These are phyloP conservation scores for Amphimallon solstitiale DNA, from an alignment of 2,888 invertebrate genomes.

Conservation along the genomic window DNA sequence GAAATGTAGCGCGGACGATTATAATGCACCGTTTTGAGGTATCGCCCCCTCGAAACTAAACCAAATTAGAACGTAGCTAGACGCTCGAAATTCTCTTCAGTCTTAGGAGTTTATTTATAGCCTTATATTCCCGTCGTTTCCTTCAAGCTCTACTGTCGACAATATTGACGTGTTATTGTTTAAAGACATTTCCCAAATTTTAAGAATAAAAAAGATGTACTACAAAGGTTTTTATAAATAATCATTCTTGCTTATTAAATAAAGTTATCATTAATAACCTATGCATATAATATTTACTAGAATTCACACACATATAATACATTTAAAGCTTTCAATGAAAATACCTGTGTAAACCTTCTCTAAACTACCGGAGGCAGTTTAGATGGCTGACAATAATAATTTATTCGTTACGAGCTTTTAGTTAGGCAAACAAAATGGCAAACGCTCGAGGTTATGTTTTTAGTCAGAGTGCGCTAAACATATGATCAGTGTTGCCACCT, in stretches of 20 bases:
- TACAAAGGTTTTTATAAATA: neutral
- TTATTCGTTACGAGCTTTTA: too few relatives aligned
- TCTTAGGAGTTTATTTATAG: slow-evolving; percentile 49
- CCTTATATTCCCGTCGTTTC: slow-evolving; percentile 37
- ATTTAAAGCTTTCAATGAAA: too few relatives aligned
- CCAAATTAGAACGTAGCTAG: slow-evolving; percentile 50
- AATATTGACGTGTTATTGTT: slow-evolving; percentile 25
- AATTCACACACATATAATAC: too few relatives aligned
- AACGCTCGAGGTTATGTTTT: too few relatives aligned
- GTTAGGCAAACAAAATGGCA: too few relatives aligned
- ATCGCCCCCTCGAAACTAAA: slow-evolving; percentile 37
- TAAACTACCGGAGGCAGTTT: too few relatives aligned
- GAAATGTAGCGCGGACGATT: slow-evolving; percentile 14
- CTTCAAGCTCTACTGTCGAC: slow-evolving; percentile 5
- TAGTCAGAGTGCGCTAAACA: too few relatives aligned
- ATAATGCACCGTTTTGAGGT: slow-evolving; percentile 28
- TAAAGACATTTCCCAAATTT: neutral
- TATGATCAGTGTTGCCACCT: too few relatives aligned
- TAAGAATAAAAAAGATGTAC: neutral
- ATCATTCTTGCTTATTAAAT: neutral
- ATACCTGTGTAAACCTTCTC: too few relatives aligned
- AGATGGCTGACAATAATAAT: too few relatives aligned
- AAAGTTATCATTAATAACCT: too few relatives aligned
- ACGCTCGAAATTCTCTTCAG: slow-evolving; percentile 48
- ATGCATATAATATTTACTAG: too few relatives aligned